Conservation (phyloP, 2,888 invertebrate genomes). For the Iselma pallidipennis region DNA sequence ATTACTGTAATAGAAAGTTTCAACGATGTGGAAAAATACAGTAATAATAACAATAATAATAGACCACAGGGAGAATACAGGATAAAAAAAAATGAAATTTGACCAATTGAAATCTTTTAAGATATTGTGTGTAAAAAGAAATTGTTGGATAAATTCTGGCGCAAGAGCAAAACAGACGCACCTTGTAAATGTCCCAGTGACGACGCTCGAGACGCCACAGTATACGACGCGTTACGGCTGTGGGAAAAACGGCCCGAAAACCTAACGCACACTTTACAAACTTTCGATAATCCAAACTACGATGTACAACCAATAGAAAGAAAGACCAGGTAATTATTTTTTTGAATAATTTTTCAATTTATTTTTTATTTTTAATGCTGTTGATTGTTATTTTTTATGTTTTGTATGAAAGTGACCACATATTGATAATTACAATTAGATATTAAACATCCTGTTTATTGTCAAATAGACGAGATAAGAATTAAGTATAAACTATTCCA, state of each 20-base stretch:
- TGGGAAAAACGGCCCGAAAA: background rate
- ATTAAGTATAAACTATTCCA: no score
- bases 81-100: no score
- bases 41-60: background rate
- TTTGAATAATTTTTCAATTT: background rate
- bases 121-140: no score
- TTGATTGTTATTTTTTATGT: no score
- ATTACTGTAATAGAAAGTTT: background rate
- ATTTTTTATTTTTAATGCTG: no score
- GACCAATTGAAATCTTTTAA: background rate
- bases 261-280: background rate
- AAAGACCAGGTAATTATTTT: background rate
- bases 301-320: background rate
- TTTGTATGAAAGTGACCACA: no score
- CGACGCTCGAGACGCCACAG: constrained; percentile 1
- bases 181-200: background rate
- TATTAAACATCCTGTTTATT: no score
- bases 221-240: background rate
- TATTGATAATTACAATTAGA: no score
- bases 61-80: no score
- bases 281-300: background rate
- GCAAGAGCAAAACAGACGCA: background rate
- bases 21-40: background rate
- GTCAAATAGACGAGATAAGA: no score
- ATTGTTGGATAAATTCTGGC: background rate